These are phyloP conservation scores for Heteractis magnifica DNA, from an alignment of 92 coral and sea anemone genomes.

Conservation along the genomic window DNA sequence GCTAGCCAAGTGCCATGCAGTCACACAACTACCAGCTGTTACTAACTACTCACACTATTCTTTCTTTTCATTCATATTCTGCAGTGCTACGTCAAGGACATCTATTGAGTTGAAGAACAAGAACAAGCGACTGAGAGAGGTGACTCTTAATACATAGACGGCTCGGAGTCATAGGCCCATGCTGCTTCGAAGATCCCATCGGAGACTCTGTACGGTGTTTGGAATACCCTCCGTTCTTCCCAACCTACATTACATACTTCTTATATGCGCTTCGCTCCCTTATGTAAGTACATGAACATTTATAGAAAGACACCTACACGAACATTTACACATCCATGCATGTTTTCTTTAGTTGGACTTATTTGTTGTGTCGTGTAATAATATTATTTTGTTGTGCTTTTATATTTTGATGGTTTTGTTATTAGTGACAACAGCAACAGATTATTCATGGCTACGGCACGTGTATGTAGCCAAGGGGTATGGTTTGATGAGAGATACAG, in stretches of 20 bases:
- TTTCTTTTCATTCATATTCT: not conserved
- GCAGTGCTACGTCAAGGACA: constrained; percentile 39
- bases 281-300: constrained; percentile 16
- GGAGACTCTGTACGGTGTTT: constrained; percentile 23
- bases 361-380: not conserved
- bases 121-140: constrained; percentile 16
- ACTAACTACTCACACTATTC: not conserved
- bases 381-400: not conserved
- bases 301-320: not conserved
- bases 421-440: not conserved
- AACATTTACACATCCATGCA: not conserved
- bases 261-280: constrained; percentile 21
- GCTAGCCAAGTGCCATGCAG: not conserved
- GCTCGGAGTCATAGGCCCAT: constrained; percentile 36
- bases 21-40: constrained; percentile 9
- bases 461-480: not conserved
- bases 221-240: constrained; percentile 18
- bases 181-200: constrained; percentile 24
- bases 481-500: not conserved
- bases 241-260: constrained; percentile 14
- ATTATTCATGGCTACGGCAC: not conserved
- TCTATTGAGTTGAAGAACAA: constrained; percentile 12
- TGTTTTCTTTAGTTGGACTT: not conserved
- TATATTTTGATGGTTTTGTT: constrained; percentile 2
- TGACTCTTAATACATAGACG: constrained; percentile 19